phyloP scores from a whole-genome alignment of 92 coral and sea anemone species.

The Ricordea florida region DNA sequence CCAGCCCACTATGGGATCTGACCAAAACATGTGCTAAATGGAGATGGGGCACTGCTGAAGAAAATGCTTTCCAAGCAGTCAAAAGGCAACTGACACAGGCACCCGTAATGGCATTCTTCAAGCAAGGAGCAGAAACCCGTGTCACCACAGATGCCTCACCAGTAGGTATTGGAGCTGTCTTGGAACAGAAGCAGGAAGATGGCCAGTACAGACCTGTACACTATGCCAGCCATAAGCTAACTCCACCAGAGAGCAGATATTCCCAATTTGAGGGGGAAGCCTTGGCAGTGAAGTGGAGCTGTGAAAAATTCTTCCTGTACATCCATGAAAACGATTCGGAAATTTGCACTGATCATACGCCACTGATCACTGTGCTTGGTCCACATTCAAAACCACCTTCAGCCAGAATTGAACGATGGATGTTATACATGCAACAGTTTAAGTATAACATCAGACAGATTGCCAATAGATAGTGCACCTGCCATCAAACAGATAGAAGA shows the following conservation, averaged over 20 bases:
- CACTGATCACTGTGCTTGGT: constrained; percentile 48
- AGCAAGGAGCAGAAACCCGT: constrained; percentile 51
- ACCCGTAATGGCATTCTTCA: constrained; percentile 65
- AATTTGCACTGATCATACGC: constrained; percentile 52
- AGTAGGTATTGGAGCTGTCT: constrained; percentile 64
- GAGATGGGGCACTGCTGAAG: constrained; percentile 52
- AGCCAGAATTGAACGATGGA: constrained; percentile 55
- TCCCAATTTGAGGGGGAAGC: constrained; percentile 77
- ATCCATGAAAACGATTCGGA: constrained; percentile 14
- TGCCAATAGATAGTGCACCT: constrained; percentile 12
- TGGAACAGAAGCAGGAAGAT: constrained; percentile 57
- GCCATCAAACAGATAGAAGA: constrained; percentile 7
- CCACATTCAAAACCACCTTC: constrained; percentile 61
- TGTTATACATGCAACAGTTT: constrained; percentile 52
- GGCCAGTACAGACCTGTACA: constrained; percentile 64
- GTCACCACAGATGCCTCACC: constrained; percentile 72
- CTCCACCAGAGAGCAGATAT: constrained; percentile 46
- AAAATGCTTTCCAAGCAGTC: constrained; percentile 26
- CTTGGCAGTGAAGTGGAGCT: constrained; percentile 55
- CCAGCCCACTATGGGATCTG: constrained; percentile 64
- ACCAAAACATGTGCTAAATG: constrained; percentile 14
- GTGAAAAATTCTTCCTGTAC: constrained; percentile 62
- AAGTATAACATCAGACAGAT: constrained; percentile 25
- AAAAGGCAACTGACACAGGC: constrained; percentile 40
- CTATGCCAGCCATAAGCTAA: constrained; percentile 74